Percentiles rank a stretch among this genome's conserved stretches.
Conservation (phyloP, 2,797 vertebrate species). For the Meda fulgida region DNA sequence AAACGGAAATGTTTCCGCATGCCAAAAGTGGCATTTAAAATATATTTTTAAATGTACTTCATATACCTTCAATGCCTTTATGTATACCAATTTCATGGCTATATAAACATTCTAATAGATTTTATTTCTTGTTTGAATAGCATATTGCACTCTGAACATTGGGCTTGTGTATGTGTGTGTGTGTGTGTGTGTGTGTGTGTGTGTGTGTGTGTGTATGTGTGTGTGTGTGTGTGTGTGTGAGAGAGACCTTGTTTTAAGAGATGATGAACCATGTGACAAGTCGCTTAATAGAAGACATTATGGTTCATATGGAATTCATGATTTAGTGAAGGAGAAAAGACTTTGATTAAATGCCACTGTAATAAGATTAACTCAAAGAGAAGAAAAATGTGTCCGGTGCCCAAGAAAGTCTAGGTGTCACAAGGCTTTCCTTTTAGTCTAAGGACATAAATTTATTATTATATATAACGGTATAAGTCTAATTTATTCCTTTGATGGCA, state of each 20-base stretch:
- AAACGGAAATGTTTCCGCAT: neutral
- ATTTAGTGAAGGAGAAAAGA: slow-evolving; percentile 57
- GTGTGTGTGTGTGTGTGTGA: neutral
- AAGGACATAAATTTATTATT: no score
- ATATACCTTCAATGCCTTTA: neutral
- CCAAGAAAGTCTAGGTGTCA: neutral
- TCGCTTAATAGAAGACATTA: slow-evolving; percentile 60
- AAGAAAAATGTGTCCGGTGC: slow-evolving; percentile 18
- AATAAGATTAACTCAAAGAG: slow-evolving; percentile 53
- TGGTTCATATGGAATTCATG: slow-evolving; percentile 57
- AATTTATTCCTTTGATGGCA: neutral
- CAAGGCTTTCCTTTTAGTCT: neutral
- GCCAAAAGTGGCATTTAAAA: neutral
- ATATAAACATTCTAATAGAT: neutral
- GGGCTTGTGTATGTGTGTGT: neutral
- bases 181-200: no score
- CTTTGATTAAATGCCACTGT: slow-evolving; percentile 60
- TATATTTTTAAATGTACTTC: neutral
- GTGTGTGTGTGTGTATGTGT: neutral
- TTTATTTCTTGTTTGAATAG: neutral
- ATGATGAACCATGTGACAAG: slow-evolving; percentile 54
- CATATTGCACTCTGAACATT: neutral
- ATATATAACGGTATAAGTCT: no score
- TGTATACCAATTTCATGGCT: neutral
- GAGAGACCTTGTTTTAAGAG: slow-evolving; percentile 46